Base-by-base conservation (phyloP, 2,113 vertebrate species). In the Thryonomys swinderianus region DNA sequence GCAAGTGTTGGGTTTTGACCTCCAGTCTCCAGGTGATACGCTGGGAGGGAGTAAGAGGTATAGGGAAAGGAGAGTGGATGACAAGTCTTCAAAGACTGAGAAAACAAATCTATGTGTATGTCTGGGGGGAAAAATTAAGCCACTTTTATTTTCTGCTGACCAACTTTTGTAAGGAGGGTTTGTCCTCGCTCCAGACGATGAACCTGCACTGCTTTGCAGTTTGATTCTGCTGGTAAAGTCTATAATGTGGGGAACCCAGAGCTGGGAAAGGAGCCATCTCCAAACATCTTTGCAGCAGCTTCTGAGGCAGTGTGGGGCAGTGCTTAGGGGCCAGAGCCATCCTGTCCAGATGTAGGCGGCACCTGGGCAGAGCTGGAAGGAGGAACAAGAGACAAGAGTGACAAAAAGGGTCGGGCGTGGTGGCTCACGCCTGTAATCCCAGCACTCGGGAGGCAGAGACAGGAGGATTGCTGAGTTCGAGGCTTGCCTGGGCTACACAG, bases 61-160 rank as follows among this genome's bases (percentile, higher is more conserved):
- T 64, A n/a, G 42, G 10, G 42, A 51, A 32, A 37, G 17, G n/a
- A 20, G 5, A 59, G 32, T 20, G 48, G 81, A 37, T n/a, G 97
- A 97, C 93, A 99, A 99, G 96, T 99, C 98, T 88, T 98, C 98
- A 23, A 2, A 3, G 0, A 97, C 0, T 23, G 18, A 12, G 13
- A 21, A 48, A 32, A 34, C 93, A 57, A 98, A n/a, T n/a, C n/a
- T n/a, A n/a, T n/a, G n/a, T n/a, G n/a, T n/a, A n/a, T n/a, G n/a
- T n/a, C n/a, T 97, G 99, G 93, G 98, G 99, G 0, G 98, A 97
- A 59, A 99, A 99, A 57, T 98, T 99, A 97, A 98, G 98, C 64
- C 59, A 13, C 21, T 95, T 11, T 73, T 48, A 21, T 53, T 69
- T 18, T 62, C n/a, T 0, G 17, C 42, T 51, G 78, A 66, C 51